These are phyloP conservation scores for Pyrgilauda ruficollis DNA, from an alignment of 2,113 vertebrate species.

Conservation along the genomic window DNA sequence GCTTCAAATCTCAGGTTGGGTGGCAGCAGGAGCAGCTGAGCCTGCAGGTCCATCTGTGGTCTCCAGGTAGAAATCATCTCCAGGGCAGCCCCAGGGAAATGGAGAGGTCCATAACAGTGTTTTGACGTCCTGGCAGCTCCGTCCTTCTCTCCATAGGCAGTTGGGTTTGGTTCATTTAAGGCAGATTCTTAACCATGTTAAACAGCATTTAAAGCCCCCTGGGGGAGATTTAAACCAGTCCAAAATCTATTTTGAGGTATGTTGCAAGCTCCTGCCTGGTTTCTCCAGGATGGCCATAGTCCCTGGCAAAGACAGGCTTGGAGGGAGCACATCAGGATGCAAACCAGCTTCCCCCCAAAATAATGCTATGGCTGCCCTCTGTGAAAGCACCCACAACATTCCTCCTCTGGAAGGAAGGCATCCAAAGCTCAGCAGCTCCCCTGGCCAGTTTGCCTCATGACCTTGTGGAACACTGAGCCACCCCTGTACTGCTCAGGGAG, in stretches of 20 bases:
- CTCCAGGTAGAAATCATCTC: background rate
- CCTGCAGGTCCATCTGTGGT: background rate
- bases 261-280: background rate
- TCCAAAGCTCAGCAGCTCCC: background rate
- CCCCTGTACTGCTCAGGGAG: rapidly evolving
- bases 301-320: background rate
- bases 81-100: background rate
- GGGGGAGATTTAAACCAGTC: background rate
- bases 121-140: background rate
- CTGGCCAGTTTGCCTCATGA: background rate
- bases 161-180: background rate
- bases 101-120: rapidly evolving
- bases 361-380: background rate
- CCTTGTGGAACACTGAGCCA: background rate
- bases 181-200: background rate
- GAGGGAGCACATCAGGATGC: rapidly evolving
- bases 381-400: background rate
- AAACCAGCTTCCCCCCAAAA: background rate
- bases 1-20: background rate
- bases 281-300: background rate
- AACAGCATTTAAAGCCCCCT: background rate
- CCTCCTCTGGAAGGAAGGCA: background rate
- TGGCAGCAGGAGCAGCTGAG: constrained; percentile 25
- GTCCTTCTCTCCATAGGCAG: background rate
- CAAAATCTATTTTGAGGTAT: background rate